Conservation (phyloP, 2,797 vertebrate species). For the Lepilemur septentrionalis region DNA sequence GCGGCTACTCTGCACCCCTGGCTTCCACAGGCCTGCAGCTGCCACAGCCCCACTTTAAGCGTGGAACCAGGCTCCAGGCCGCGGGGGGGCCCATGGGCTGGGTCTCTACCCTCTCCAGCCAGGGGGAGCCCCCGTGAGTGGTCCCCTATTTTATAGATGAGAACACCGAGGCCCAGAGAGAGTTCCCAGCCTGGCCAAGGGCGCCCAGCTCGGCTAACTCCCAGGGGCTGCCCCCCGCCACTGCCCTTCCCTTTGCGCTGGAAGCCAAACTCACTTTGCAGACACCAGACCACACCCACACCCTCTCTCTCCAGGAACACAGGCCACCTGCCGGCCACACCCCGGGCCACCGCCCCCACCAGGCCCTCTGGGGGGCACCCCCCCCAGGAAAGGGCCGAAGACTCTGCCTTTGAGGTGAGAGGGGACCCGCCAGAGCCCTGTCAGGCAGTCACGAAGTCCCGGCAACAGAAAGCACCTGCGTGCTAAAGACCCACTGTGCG, state of each 20-base stretch:
- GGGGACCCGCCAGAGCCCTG: neutral
- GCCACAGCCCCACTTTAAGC: neutral
- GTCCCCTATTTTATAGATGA: neutral
- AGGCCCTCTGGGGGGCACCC: neutral
- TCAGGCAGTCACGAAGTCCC: rapidly evolving
- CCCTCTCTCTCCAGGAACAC: slow-evolving; percentile 11
- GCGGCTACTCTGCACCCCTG: neutral
- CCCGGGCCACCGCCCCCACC: neutral
- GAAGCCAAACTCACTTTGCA: neutral
- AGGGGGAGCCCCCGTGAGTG: neutral
- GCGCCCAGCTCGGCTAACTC: neutral
- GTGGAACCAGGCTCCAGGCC: neutral
- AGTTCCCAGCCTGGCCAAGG: neutral
- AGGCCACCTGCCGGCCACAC: slow-evolving; percentile 30
- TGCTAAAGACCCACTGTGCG: neutral
- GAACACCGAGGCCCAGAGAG: neutral
- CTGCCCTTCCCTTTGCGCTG: neutral
- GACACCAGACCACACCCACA: neutral
- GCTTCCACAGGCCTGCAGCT: neutral
- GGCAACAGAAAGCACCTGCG: neutral
- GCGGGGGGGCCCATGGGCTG: neutral
- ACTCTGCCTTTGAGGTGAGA: too few relatives aligned
- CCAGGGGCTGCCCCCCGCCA: neutral
- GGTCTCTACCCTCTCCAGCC: neutral
- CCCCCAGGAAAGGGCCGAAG: neutral